Base-by-base conservation (phyloP, 2,888 invertebrate genomes). In the Masnerella sp. region DNA sequence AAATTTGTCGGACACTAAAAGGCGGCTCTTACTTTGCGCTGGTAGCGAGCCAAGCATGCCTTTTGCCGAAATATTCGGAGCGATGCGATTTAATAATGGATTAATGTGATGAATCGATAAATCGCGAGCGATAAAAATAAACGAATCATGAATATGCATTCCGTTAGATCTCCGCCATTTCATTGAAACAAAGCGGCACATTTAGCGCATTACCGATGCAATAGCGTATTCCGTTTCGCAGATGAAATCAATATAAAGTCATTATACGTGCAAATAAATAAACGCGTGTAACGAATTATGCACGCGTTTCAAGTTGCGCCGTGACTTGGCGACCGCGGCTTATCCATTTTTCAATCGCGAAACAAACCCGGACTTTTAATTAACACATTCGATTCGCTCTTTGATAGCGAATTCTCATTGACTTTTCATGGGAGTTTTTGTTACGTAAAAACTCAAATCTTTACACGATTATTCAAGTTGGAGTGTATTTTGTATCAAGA, bases 61-160 rank as follows among this genome's bases (percentile, higher is more conserved):
- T 74, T 56, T 32, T 43, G 36, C 42, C 56, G 42, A 45, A 47
- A 61, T 51, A 51, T 56, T 59, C 54, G 43, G 61, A 62, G 69
- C 51, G 45, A 45, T 61, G 30, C 65, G 56, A 74, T 74, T 74
- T 62, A 70, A 61, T 70, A 74, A 70, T 62, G 70, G 67, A 54
- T 74, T 70, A 65, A 70, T 45, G 28, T 61, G 61, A 65, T 65
- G 51, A 65, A 74, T 74, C 74, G 67, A 70, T 74, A 61, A 67
- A 70, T 70, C 49, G 65, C 14, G 9, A 5, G 18, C 22, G 65
- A 54, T 69, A 69, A 69, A 69, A 69, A 67, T 67, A 56, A 61
- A 67, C 32, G 67, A 56, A 30, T 49, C 65, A 74, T 74, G 70
- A 74, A 74, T 74, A 74, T 70, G 70, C 68, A 74, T 69, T 61